Conservation (phyloP, 2,113 vertebrate species). For the Nyctibius bracteatus region DNA sequence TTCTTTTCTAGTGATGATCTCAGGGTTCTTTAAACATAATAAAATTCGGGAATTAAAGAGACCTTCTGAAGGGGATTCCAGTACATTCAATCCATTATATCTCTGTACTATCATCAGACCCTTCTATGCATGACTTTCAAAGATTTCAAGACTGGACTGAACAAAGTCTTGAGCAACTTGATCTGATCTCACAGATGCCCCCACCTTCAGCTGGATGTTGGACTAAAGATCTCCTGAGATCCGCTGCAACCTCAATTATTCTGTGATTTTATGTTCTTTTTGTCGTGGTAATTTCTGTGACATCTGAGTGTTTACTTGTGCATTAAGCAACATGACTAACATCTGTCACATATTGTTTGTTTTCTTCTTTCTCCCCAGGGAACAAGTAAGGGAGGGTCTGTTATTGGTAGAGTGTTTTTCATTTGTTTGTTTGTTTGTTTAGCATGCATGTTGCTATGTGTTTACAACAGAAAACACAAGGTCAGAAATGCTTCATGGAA, state of each 20-base stretch:
- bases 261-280: neutral
- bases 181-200: neutral
- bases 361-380: neutral
- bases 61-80: neutral
- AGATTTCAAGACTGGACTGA: neutral
- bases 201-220: neutral
- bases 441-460: neutral
- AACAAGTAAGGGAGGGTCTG: neutral
- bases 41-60: neutral
- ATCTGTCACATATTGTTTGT: neutral
- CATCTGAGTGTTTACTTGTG: neutral
- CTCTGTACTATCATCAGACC: neutral
- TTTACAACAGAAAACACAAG: neutral
- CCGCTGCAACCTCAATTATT: neutral
- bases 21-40: neutral
- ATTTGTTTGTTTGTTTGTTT: constrained; percentile 38
- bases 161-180: neutral
- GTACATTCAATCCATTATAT: neutral
- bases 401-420: neutral
- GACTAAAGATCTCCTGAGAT: neutral
- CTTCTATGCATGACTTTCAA: neutral
- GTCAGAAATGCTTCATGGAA: neutral
- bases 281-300: neutral
- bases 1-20: neutral
- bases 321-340: neutral